Base-by-base conservation (phyloP, 2,113 vertebrate genomes). In the Ranitomeya imitator region DNA sequence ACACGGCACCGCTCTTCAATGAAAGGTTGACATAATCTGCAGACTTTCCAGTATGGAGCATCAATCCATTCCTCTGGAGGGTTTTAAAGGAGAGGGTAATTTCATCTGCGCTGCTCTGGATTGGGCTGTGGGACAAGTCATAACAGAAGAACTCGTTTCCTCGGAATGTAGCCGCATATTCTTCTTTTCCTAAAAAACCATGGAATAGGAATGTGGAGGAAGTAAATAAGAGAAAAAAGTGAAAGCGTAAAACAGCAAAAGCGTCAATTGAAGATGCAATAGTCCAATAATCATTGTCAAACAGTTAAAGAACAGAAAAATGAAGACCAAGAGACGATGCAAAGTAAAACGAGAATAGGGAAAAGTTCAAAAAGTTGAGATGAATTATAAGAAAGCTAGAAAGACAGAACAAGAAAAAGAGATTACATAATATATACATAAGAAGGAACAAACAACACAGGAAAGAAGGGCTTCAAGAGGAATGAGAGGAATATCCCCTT, bases 111-210 rank as follows among this genome's bases (percentile, higher is more conserved):
- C 97, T 99, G 95, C 98, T 99, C 95, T 98, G 97, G 93, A 98
- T 98, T 31, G 98, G 97, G 86, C 95, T 97, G 93, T 96, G 96
- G 0, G 97, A 98, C 89, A 98, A 95, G 96, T 99, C 97, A 91
- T 98, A 99, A 96, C 97, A 98, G 96, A 99, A 99, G 94, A 97
- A 99, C 92, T 99, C 97, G 21, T 95, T 96, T 91, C 97, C 98
- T 91, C 96, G 96, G 95, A 97, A 98, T 37, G 97, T 99, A 79
- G 97, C 98, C 93, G 98, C 96, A 4, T 96, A 98, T 92, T 98
- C 97, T 90, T 95, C 95, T 91, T 97, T 97, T 90, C 96, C 98
- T 99, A 90, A 85, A 45, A 76, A 67, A 31, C 26, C 23, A 73
- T 60, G 18, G 63, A 73, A 88, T 31, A 26, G 51, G 26, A 63